Base-by-base conservation (phyloP, 2,113 vertebrate species). In the Salvelinus fontinalis region DNA sequence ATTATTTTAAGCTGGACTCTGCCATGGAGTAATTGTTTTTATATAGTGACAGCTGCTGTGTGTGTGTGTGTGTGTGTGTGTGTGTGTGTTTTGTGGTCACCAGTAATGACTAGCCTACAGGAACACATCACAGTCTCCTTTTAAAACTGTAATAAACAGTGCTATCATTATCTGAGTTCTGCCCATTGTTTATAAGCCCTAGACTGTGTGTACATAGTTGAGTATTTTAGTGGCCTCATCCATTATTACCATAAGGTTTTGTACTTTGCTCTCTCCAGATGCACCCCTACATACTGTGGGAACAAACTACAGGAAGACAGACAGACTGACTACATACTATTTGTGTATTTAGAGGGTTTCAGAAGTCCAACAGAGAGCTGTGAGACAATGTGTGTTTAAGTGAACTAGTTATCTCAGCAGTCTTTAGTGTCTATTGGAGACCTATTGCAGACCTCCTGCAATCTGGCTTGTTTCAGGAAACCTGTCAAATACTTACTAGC, bases 371-470 rank as follows among this genome's bases (percentile, higher is more conserved):
- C 12, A 54, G 51, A 54, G 12, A 18, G 12, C 51, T 54, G 51
- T 54, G 16, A 54, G 51, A 54, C 51, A 14, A 13, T 16, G 51
- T 54, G 51, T 54, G 51, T 34, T 54, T 34, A 54, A 14, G 16
- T 54, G 14, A 54, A 12, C 16, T 18, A 54, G 12, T 29, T 66
- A 13, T 66, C 64, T 29, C 64, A 66, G 12, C 9, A 78, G 73
- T 79, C 69, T 7, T 34, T 34, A 34, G 34, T 34, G 34, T 34
- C 34, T 7, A 31, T 31, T 31, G 29, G 6, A 29, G 73, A 29
- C 31, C 5, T 34, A 69, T 84, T 81, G 79, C 77, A 76, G 14
- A 11, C 71, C 34, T 7, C 71, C 70, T 71, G 27, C 74, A 66
- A 12, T 81, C 71, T 26, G 70, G 67, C n/a, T 34, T 34, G 34